Evolutionary conservation across 1,140 invertebrate species (phyloP).

Genomic region (Bombus breviceps): DNA sequence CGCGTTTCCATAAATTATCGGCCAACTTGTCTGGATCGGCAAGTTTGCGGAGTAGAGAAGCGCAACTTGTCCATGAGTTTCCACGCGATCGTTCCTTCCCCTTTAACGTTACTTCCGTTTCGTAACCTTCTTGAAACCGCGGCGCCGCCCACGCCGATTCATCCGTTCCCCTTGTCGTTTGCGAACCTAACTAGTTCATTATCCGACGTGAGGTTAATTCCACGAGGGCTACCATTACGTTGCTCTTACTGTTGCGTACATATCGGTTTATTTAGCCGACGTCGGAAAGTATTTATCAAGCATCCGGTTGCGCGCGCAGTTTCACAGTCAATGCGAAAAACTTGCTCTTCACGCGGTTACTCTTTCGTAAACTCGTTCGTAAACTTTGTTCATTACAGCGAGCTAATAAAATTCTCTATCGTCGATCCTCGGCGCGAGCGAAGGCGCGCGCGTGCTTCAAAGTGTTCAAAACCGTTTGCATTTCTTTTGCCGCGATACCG

Average conservation of each 20-base stretch:
- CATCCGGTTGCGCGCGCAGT: not conserved
- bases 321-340: not conserved
- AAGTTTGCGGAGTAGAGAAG: not conserved
- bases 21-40: not conserved
- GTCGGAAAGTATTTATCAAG: not conserved
- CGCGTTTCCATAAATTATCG: slow-evolving; percentile 4
- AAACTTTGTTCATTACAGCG: slow-evolving; percentile 25
- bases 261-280: slow-evolving; percentile 9
- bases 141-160: slow-evolving; percentile 35
- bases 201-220: slow-evolving; percentile 40
- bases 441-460: not conserved
- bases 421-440: not conserved
- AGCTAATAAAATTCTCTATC: slow-evolving; percentile 17
- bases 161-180: slow-evolving; percentile 35
- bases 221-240: slow-evolving; percentile 13
- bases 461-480: not conserved
- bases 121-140: slow-evolving; percentile 38
- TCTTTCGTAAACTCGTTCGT: slow-evolving; percentile 1
- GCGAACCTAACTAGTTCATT: slow-evolving; percentile 53
- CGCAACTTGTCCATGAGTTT: slow-evolving; percentile 20
- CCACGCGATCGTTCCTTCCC: slow-evolving; percentile 30
- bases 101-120: slow-evolving; percentile 46
- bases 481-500: not conserved
- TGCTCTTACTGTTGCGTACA: slow-evolving; percentile 9
- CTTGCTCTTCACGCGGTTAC: slow-evolving; percentile 10